Percentiles rank a stretch among this genome's conserved stretches.
Evolutionary conservation across 2,113 vertebrate genomes (phyloP).

Genomic region (Pungitius pungitius): DNA sequence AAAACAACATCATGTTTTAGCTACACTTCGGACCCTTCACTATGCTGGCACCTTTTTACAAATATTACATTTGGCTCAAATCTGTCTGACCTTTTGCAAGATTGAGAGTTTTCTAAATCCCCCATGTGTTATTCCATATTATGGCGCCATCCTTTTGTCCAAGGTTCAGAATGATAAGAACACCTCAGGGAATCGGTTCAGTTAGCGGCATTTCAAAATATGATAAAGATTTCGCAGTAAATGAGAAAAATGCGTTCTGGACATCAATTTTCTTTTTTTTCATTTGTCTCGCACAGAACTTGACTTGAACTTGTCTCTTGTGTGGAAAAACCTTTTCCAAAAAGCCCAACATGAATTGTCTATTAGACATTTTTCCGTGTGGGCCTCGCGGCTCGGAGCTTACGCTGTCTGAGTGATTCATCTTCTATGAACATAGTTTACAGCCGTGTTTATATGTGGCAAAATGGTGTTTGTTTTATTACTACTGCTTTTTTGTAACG

Average conservation of each 20-base stretch:
- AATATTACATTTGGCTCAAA: slow-evolving; percentile 29
- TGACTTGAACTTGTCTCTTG: slow-evolving; percentile 31
- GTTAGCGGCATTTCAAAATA: slow-evolving; percentile 3
- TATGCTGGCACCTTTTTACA: slow-evolving; percentile 13
- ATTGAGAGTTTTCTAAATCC: not conserved
- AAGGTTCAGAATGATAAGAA: not conserved
- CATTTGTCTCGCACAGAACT: not conserved
- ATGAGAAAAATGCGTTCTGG: slow-evolving; percentile 16
- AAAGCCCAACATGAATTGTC: slow-evolving; percentile 35
- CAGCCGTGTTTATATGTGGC: slow-evolving; percentile 15
- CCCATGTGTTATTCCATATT: not conserved
- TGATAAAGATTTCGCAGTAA: not conserved
- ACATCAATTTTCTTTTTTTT: slow-evolving; percentile 11
- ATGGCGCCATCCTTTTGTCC: not conserved
- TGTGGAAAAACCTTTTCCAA: slow-evolving; percentile 47
- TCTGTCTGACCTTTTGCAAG: slow-evolving; percentile 18
- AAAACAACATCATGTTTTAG: slow-evolving; percentile 26
- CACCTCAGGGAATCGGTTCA: not conserved
- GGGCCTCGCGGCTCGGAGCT: slow-evolving; percentile 31
- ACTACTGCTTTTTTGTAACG: slow-evolving; percentile 34
- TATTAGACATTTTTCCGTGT: slow-evolving; percentile 51
- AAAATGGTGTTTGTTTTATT: slow-evolving; percentile 41
- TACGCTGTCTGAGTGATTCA: slow-evolving; percentile 49
- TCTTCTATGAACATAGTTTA: slow-evolving; percentile 34
- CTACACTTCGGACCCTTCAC: slow-evolving; percentile 15